phyloP scores from a whole-genome alignment of 2,113 vertebrate species.

The Fulica atra region DNA sequence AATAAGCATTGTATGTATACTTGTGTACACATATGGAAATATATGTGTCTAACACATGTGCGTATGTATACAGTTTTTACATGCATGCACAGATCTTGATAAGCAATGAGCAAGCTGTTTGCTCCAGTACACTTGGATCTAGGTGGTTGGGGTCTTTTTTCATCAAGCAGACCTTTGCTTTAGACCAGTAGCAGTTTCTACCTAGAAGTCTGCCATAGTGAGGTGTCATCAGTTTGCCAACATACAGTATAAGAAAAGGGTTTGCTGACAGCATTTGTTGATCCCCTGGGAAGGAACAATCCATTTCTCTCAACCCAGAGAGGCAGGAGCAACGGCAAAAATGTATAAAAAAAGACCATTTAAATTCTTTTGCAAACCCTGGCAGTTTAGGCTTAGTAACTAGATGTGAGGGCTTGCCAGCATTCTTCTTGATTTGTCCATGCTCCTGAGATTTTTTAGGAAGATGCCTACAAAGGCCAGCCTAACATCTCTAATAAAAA shows the following conservation, averaged over 20 bases:
- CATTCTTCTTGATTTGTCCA: neutral
- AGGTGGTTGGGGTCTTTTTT: neutral
- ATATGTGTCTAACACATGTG: accelerated
- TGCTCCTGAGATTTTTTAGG: neutral
- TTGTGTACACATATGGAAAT: neutral
- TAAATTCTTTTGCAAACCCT: neutral
- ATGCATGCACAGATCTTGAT: neutral
- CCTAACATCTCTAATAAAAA: neutral
- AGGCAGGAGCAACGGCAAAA: neutral
- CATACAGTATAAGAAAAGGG: neutral
- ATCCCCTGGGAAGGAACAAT: neutral
- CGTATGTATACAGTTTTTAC: neutral
- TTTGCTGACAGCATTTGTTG: neutral
- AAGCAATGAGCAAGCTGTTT: neutral
- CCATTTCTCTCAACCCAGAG: neutral
- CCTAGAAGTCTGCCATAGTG: neutral
- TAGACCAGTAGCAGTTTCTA: slow-evolving; percentile 17
- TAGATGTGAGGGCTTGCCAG: neutral
- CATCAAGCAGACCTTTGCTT: neutral
- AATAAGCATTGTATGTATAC: neutral
- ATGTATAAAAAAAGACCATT: neutral
- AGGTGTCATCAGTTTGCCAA: neutral
- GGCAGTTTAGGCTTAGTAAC: neutral
- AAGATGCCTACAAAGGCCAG: neutral
- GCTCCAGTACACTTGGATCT: neutral